phyloP scores from a whole-genome alignment of 1,140 invertebrate genomes.

The Drosophila aff. region DNA sequence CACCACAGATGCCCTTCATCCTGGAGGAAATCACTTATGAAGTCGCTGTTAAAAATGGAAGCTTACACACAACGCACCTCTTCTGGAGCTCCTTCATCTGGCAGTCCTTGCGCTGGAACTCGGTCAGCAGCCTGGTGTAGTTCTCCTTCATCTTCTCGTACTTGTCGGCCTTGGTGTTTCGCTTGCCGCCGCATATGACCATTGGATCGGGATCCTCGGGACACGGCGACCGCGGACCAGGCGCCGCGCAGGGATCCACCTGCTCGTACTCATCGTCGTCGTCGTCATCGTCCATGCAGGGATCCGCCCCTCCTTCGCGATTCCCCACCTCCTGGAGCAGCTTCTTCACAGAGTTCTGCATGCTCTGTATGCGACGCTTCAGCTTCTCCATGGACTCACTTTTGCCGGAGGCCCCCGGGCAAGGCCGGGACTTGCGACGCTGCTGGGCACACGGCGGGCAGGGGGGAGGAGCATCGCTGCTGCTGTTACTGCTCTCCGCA shows the following conservation, averaged over 20 bases:
- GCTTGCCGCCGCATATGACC: conserved; percentile 72
- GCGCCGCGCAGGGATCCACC: conserved; percentile 8
- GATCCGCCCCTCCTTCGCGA: conserved; percentile 40
- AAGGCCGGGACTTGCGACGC: conserved; percentile 7
- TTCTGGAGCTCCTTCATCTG: conserved; percentile 79
- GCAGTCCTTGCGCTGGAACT: conserved; percentile 77
- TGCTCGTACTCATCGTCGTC: background rate
- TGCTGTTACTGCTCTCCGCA: conserved; percentile 39
- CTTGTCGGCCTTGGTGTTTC: conserved; percentile 75
- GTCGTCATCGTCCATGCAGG: conserved; percentile 8
- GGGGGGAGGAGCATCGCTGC: background rate
- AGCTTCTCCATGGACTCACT: conserved; percentile 71
- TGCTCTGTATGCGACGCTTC: conserved; percentile 65
- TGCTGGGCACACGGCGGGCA: background rate
- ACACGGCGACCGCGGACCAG: conserved; percentile 30
- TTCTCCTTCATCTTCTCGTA: conserved; percentile 80
- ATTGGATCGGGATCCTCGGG: conserved; percentile 73
- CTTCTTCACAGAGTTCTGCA: conserved; percentile 73
- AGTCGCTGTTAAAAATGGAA: background rate
- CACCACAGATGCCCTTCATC: conserved; percentile 70
- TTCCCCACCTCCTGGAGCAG: conserved; percentile 66
- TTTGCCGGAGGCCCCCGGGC: conserved; percentile 16
- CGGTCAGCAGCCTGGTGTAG: conserved; percentile 71
- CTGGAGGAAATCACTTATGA: conserved; percentile 6
- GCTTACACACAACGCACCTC: conserved; percentile 40